These are phyloP conservation scores for Podargus strigoides DNA, from an alignment of 2,797 vertebrate species.

Conservation along the genomic window DNA sequence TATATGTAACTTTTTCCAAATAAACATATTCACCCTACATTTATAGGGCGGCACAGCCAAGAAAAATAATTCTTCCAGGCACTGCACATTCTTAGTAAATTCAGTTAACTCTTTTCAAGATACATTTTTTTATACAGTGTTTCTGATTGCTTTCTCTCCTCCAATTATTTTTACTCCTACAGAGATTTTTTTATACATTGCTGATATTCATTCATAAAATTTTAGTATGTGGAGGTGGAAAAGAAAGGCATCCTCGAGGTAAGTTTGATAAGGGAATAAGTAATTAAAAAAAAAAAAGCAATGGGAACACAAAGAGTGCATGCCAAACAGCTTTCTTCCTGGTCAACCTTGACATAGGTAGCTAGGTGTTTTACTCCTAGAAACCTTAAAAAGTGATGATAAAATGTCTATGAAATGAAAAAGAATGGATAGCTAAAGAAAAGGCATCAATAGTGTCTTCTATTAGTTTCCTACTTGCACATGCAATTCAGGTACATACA, in stretches of 20 bases:
- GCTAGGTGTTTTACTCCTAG: not conserved
- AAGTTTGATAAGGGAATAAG: not conserved
- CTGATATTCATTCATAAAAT: not conserved
- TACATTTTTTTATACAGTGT: not conserved
- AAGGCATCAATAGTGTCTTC: accelerated
- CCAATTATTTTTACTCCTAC: not conserved
- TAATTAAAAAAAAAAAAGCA: not conserved
- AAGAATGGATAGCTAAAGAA: not conserved
- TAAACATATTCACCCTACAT: not conserved
- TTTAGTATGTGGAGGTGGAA: not conserved
- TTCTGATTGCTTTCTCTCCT: not conserved
- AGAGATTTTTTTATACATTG: not conserved
- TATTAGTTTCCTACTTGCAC: not conserved
- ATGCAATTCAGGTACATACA: not conserved
- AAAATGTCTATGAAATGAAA: not conserved
- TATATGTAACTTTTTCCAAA: not conserved
- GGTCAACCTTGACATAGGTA: not conserved
- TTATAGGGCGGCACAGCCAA: not conserved
- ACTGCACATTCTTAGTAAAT: not conserved
- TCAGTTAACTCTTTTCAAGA: not conserved
- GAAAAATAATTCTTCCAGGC: not conserved
- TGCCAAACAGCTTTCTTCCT: not conserved
- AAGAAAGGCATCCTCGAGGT: not conserved
- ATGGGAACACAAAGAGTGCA: not conserved
- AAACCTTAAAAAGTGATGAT: not conserved